Evolutionary conservation across 2,797 vertebrate genomes (phyloP).

Genomic region (Myotis daubentonii): DNA sequence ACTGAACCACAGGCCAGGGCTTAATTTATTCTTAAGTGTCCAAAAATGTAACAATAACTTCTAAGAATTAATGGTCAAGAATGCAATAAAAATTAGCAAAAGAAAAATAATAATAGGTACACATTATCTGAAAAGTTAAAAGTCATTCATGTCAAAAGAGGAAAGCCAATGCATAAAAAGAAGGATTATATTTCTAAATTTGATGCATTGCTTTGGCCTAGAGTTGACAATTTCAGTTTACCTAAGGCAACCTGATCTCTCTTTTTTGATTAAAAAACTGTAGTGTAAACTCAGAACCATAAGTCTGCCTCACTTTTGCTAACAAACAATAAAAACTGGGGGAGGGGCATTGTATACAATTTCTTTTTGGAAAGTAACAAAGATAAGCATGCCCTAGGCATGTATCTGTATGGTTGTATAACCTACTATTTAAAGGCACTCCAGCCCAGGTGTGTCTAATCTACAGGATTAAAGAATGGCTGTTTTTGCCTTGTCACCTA

Average conservation of each 20-base stretch:
- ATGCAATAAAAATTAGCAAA: neutral
- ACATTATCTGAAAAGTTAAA: neutral
- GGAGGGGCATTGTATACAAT: neutral
- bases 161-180: constrained; percentile 30
- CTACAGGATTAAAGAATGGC: neutral
- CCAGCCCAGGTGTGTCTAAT: neutral
- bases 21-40: neutral
- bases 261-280: constrained; percentile 51
- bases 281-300: neutral
- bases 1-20: neutral
- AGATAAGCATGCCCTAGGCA: neutral
- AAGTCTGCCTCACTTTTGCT: neutral
- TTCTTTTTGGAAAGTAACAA: neutral
- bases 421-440: neutral
- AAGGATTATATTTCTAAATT: constrained; percentile 27
- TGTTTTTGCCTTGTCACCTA: neutral
- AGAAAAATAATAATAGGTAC: neutral
- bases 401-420: neutral
- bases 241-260: constrained; percentile 38
- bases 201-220: constrained; percentile 37
- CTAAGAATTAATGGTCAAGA: neutral
- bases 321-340: neutral
- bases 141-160: constrained; percentile 24
- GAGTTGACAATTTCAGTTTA: constrained; percentile 63
- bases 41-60: neutral